These are phyloP conservation scores for Podargus strigoides DNA, from an alignment of 2,797 vertebrate species.

Conservation along the genomic window DNA sequence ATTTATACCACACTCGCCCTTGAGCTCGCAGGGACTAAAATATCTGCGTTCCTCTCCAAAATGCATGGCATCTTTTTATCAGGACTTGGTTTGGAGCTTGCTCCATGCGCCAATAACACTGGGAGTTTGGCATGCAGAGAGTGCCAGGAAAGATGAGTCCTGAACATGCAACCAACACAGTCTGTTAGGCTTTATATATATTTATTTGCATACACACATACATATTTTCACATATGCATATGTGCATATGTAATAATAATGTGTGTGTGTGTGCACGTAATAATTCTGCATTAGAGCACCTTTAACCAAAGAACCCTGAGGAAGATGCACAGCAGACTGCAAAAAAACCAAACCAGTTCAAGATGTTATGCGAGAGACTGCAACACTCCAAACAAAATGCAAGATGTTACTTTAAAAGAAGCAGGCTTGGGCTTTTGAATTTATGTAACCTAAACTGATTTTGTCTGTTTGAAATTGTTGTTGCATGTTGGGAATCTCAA, in stretches of 20 bases:
- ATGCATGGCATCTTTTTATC: background rate
- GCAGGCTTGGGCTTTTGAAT: slow-evolving; percentile 57
- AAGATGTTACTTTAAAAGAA: slow-evolving; percentile 65
- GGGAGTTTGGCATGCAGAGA: background rate
- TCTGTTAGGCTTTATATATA: background rate
- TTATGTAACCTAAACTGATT: slow-evolving; percentile 70
- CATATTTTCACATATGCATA: background rate
- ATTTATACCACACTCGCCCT: background rate
- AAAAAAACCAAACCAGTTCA: slow-evolving; percentile 1
- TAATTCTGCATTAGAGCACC: background rate
- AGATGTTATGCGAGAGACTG: background rate
- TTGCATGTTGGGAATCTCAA: slow-evolving; percentile 64
- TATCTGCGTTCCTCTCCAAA: background rate
- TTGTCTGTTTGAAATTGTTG: slow-evolving; percentile 66
- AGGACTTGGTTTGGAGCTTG: background rate
- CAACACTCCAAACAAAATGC: slow-evolving; percentile 55
- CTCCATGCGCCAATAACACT: background rate
- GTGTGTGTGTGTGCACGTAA: background rate
- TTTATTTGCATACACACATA: background rate
- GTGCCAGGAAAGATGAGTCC: background rate
- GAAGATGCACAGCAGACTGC: background rate
- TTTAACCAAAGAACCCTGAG: background rate
- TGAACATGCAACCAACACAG: background rate
- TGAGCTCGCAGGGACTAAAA: background rate
- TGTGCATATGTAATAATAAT: background rate